These are phyloP conservation scores for Passer montanus DNA, from an alignment of 2,113 vertebrate species.

Conservation along the genomic window DNA sequence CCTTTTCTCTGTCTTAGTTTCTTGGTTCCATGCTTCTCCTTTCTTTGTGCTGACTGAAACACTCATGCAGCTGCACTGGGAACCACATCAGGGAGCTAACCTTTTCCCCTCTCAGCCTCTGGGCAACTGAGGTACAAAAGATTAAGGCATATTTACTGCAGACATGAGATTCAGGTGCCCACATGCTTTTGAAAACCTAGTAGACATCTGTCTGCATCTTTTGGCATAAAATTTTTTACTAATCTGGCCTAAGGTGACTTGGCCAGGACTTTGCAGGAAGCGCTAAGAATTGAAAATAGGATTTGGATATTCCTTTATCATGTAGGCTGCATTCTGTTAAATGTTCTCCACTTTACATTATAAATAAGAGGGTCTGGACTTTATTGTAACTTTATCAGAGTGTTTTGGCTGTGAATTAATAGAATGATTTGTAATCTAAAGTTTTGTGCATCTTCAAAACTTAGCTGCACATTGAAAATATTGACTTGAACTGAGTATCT, in stretches of 20 bases:
- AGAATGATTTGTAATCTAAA: not conserved
- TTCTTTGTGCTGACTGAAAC: not conserved
- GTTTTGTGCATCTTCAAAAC: not conserved
- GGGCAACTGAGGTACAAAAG: not conserved
- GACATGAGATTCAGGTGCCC: not conserved
- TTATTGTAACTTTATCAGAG: not conserved
- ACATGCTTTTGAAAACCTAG: not conserved
- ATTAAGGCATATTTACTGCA: not conserved
- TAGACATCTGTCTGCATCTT: slow-evolving; percentile 21
- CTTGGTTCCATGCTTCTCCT: not conserved
- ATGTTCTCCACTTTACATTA: not conserved
- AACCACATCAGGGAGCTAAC: not conserved
- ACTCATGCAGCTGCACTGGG: not conserved
- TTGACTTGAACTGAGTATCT: not conserved
- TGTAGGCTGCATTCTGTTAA: not conserved
- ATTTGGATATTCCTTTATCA: not conserved
- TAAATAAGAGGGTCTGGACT: not conserved
- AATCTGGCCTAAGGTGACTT: not conserved
- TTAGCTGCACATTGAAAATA: not conserved
- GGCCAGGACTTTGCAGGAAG: not conserved
- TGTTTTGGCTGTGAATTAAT: not conserved
- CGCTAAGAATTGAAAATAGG: not conserved
- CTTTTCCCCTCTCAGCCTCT: not conserved
- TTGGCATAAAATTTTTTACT: not conserved
- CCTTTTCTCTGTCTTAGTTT: not conserved